Conservation (phyloP, 2,797 vertebrate species). For the Squalus acanthias region DNA sequence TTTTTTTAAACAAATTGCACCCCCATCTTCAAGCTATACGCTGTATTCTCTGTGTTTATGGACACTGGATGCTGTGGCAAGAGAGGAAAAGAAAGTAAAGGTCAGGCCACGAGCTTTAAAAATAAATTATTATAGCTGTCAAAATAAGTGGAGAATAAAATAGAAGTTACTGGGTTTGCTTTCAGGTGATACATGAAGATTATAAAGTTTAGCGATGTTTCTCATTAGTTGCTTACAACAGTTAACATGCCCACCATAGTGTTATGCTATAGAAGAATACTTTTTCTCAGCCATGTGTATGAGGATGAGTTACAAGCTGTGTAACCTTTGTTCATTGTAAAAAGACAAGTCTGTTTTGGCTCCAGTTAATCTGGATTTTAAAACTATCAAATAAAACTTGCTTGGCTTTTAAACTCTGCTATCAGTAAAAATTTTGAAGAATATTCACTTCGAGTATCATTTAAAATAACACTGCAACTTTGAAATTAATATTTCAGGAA, state of each 20-base stretch:
- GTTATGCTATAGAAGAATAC: background rate
- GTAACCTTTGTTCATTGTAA: background rate
- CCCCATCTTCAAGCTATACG: background rate
- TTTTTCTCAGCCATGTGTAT: background rate
- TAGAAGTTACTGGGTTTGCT: slow-evolving; percentile 22
- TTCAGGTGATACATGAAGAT: slow-evolving; percentile 25
- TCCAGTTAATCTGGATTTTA: background rate
- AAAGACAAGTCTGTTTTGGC: background rate
- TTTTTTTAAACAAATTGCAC: background rate
- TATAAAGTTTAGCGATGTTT: background rate
- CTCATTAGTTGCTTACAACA: background rate
- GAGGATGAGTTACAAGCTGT: background rate
- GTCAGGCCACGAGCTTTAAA: background rate
- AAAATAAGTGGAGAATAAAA: background rate
- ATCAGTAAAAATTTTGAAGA: background rate
- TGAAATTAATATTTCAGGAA: slow-evolving; percentile 12
- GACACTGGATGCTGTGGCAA: background rate
- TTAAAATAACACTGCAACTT: background rate
- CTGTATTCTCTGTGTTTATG: background rate
- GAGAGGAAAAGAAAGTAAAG: background rate
- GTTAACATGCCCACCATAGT: background rate
- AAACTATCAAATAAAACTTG: slow-evolving; percentile 10
- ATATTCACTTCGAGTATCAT: background rate
- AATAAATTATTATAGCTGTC: background rate
- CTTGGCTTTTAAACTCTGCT: background rate